Evolutionary conservation across 2,888 invertebrate genomes (phyloP).

Genomic region (Philhelius pedissequus): DNA sequence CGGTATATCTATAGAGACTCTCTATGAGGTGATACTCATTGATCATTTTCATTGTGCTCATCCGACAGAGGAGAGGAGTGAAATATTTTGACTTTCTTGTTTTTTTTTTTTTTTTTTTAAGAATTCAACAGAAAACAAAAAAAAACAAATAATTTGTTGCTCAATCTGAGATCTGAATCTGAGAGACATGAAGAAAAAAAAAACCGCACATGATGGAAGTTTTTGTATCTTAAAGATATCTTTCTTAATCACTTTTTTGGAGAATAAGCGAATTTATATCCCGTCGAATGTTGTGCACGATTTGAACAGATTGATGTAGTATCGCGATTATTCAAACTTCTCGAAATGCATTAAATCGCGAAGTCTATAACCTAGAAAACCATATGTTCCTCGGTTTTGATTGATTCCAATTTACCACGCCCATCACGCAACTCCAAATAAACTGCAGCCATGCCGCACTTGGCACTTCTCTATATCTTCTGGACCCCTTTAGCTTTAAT

Average conservation of each 20-base stretch:
- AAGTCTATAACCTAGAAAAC: conserved; percentile 67
- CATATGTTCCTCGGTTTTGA: conserved; percentile 62
- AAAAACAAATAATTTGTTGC: conserved; percentile 21
- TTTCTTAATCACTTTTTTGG: conserved; percentile 57
- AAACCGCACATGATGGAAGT: conserved; percentile 12
- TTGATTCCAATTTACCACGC: conserved; percentile 66
- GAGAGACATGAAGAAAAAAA: conserved; percentile 1
- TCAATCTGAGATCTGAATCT: conserved; percentile 25
- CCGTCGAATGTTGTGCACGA: conserved; percentile 63
- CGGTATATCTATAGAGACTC: not conserved
- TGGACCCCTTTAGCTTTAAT: conserved; percentile 38
- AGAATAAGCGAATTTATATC: conserved; percentile 46
- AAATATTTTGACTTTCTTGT: conserved; percentile 64
- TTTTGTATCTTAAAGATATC: conserved; percentile 26
- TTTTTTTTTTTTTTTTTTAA: conserved; percentile 39
- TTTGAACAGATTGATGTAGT: conserved; percentile 66
- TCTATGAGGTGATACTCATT: conserved; percentile 38
- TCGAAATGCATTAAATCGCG: conserved; percentile 51
- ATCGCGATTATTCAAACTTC: conserved; percentile 63
- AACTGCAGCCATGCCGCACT: conserved; percentile 14
- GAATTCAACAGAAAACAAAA: not conserved
- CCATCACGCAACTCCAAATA: conserved; percentile 63
- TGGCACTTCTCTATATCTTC: not conserved
- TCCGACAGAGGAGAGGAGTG: conserved; percentile 31
- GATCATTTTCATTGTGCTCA: conserved; percentile 47